A percentile compares a stretch with the other conserved stretches of the same genome.
phyloP scores from a whole-genome alignment of 2,888 invertebrate genomes.

The Pinctada fucata region DNA sequence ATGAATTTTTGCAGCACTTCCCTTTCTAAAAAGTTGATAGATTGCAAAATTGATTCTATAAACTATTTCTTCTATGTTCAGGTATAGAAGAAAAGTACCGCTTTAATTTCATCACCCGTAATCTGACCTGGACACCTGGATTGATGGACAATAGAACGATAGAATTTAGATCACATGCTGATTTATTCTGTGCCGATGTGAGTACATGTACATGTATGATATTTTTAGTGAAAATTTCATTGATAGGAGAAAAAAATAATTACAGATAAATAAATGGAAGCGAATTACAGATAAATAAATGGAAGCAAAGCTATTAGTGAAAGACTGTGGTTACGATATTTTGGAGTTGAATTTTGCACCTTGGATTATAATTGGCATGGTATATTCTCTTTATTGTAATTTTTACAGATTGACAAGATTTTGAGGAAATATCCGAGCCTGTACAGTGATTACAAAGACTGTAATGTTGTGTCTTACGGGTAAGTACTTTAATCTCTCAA shows the following conservation, averaged over 20 bases:
- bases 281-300: not conserved
- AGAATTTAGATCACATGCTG: constrained; percentile 51
- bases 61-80: constrained; percentile 21
- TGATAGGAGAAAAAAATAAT: no score
- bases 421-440: constrained; percentile 42
- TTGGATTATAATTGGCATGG: no score
- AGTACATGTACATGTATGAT: constrained; percentile 17
- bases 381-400: no score
- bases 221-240: not conserved
- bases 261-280: not conserved
- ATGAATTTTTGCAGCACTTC: no score
- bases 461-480: constrained; percentile 50
- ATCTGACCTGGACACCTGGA: constrained; percentile 53
- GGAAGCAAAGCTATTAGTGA: not conserved
- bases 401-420: constrained; percentile 46
- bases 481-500: constrained; percentile 34
- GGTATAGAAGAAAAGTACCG: constrained; percentile 49
- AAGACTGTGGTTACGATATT: constrained; percentile 18
- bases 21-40: no score
- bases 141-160: constrained; percentile 49
- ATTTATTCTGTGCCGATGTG: constrained; percentile 56
- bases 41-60: no score
- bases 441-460: constrained; percentile 54
- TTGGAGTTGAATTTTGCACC: no score
- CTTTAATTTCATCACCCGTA: constrained; percentile 48